Percentiles rank a stretch among this genome's conserved stretches.
phyloP scores from a whole-genome alignment of 2,113 vertebrate species.

The Cochlearius cochlearius region DNA sequence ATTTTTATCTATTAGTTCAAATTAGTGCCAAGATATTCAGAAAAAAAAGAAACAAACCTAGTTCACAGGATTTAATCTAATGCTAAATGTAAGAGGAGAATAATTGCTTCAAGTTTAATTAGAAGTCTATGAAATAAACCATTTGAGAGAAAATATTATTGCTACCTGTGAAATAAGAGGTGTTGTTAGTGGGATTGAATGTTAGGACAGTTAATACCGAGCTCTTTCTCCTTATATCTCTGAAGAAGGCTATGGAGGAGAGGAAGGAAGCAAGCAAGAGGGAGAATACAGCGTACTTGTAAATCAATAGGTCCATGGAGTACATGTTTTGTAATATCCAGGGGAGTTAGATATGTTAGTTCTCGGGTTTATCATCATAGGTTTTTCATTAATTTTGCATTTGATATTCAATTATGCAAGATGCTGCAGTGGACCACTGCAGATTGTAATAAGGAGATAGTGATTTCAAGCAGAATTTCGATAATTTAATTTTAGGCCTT shows the following conservation, averaged over 20 bases:
- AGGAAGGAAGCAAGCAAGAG: background rate
- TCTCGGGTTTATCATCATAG: background rate
- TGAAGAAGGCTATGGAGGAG: background rate
- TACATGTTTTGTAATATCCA: background rate
- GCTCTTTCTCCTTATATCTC: background rate
- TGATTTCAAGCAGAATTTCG: background rate
- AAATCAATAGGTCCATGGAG: background rate
- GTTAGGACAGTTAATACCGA: background rate
- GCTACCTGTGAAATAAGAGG: background rate
- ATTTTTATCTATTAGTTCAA: background rate
- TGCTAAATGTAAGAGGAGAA: background rate
- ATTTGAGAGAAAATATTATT: background rate
- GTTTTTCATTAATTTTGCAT: background rate
- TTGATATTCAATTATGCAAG: background rate
- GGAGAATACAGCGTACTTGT: background rate
- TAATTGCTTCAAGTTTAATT: background rate
- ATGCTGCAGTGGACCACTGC: background rate
- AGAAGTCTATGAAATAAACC: background rate
- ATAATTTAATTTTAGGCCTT: background rate
- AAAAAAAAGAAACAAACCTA: background rate
- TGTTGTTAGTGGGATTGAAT: background rate
- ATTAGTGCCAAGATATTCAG: background rate
- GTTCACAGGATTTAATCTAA: background rate
- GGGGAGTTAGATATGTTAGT: background rate
- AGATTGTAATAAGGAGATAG: background rate